These are phyloP conservation scores for Neotoma lepida DNA, from an alignment of 2,113 vertebrate genomes.

Conservation along the genomic window DNA sequence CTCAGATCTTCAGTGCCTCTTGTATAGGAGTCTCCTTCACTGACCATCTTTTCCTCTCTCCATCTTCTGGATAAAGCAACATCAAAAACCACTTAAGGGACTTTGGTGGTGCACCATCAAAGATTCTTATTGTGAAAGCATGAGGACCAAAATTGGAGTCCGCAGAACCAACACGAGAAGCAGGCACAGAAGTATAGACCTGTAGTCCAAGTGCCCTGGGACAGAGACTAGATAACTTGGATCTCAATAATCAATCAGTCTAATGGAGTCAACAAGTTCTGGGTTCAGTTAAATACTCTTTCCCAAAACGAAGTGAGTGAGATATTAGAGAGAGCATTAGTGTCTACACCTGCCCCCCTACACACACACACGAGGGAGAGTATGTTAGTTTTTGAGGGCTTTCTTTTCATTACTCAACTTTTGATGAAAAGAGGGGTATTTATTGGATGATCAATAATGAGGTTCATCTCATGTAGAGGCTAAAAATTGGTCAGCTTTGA, in stretches of 20 bases:
- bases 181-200: background rate
- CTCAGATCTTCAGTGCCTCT: slow-evolving; percentile 24
- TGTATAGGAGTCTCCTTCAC: slow-evolving; percentile 13
- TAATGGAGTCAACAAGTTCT: background rate
- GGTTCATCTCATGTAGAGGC: background rate
- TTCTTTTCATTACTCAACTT: background rate
- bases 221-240: background rate
- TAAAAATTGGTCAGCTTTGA: background rate
- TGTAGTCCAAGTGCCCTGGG: background rate
- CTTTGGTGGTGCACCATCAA: background rate
- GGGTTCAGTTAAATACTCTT: background rate
- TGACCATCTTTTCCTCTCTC: background rate
- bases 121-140: background rate
- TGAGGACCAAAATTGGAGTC: background rate
- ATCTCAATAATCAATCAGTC: background rate
- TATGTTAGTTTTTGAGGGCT: background rate
- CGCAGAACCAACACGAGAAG: background rate
- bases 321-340: background rate
- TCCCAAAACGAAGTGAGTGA: background rate
- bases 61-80: slow-evolving; percentile 28
- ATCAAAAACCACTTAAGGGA: slow-evolving; percentile 30
- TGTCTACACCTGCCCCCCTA: background rate
- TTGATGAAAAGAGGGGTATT: background rate
- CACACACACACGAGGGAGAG: background rate
- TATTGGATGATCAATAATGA: background rate